Base-by-base conservation (phyloP, 2,797 vertebrate species). In the Micromesistius poutassou region DNA sequence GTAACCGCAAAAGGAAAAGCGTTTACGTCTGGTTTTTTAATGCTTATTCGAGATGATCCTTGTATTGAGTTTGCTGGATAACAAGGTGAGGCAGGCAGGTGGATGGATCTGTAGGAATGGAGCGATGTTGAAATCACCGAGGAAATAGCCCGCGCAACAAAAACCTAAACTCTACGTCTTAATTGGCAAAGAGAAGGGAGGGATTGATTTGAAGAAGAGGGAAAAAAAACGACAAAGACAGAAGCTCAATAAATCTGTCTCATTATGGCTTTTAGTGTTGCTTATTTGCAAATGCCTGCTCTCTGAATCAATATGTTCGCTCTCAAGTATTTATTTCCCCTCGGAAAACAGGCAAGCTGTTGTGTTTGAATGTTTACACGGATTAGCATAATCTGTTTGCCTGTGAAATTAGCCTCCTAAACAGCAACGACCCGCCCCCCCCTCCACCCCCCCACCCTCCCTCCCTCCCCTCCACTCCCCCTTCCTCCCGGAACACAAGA, bases 361-460 rank as follows among this genome's bases (percentile, higher is more conserved):
- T 92, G 89, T 92, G 92, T 93, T 94, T 93, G 91, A 93, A 91
- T 94, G 94, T 94, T 95, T 94, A 95, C 94, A 94, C 13, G 93
- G 93, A 95, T 95, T 95, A 94, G 88, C 93, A 94, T 95, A 95
- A 95, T 95, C 94, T 94, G 93, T 94, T 94, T 94, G 94, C 90
- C 92, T 94, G 93, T 93, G 92, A 94, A 95, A 94, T 94, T 94
- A 95, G 92, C 93, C 93, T 90, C 89, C 92, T 94, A 94, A 94
- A 94, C 92, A 93, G 88, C 86, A 55, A 55, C 46, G 14, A 14
- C 0, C 46, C 46, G 4, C 46, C 14, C 13, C 16, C 16, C 46
- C 14, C 19, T n/a, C n/a, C n/a, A n/a, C n/a, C n/a, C n/a, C n/a
- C n/a, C n/a, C n/a, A n/a, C n/a, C n/a, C n/a, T n/a, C n/a, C n/a